Conservation (phyloP, 1,140 invertebrate genomes). For the Drosophila bocqueti region DNA sequence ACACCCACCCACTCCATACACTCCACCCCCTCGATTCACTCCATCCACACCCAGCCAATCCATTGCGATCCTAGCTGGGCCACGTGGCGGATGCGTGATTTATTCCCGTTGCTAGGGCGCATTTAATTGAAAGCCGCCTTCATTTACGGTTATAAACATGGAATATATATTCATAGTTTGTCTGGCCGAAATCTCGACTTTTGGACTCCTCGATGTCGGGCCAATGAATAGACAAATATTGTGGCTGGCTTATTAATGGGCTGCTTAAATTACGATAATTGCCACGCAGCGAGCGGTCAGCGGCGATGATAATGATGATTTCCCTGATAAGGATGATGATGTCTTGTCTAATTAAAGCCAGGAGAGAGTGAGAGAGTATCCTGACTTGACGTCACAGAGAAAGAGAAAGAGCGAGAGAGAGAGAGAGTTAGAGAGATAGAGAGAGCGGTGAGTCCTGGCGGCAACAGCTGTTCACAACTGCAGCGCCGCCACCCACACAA, state of each 20-base stretch:
- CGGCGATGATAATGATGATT: constrained; percentile 10
- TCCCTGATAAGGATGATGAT: constrained; percentile 27
- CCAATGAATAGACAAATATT: constrained; percentile 73
- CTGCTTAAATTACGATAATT: constrained; percentile 55
- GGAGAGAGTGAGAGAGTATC: constrained; percentile 10
- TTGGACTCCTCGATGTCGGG: constrained; percentile 36
- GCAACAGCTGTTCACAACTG: constrained; percentile 69
- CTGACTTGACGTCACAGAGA: constrained; percentile 64
- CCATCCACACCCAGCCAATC: neutral
- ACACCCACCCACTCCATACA: neutral
- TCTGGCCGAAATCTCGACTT: constrained; percentile 39
- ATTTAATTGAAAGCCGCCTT: constrained; percentile 70
- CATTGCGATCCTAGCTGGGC: constrained; percentile 30
- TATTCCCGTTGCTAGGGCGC: constrained; percentile 53
- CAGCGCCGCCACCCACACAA: constrained; percentile 50
- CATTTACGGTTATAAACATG: constrained; percentile 12
- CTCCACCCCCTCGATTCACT: neutral
- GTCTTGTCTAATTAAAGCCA: constrained; percentile 61
- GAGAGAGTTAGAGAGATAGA: neutral
- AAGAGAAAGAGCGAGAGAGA: neutral
- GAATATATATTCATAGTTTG: constrained; percentile 39
- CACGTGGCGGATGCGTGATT: constrained; percentile 72
- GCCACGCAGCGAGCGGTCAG: constrained; percentile 41
- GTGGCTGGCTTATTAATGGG: constrained; percentile 72
- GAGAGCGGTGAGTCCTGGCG: constrained; percentile 8